phyloP scores from a whole-genome alignment of 2,113 vertebrate species.

The Struthidea cinerea region DNA sequence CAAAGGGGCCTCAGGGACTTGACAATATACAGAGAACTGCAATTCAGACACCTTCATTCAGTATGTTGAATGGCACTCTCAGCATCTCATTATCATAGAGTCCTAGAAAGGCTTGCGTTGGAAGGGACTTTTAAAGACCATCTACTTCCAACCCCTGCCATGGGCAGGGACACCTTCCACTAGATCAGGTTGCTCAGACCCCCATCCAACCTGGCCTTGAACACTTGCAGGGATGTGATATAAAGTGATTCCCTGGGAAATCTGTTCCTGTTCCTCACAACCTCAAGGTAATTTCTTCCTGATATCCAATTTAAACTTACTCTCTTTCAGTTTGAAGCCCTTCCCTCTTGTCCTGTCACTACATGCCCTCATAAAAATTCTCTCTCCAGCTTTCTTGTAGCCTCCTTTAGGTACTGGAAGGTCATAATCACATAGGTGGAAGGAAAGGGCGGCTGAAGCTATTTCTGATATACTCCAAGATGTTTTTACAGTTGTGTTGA shows the following conservation, averaged over 20 bases:
- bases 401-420: not conserved
- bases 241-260: not conserved
- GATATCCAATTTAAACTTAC: not conserved
- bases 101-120: not conserved
- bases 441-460: not conserved
- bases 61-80: not conserved
- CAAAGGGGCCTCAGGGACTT: not conserved
- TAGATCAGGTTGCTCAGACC: not conserved
- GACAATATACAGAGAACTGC: not conserved
- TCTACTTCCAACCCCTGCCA: not conserved
- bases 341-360: not conserved
- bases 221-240: not conserved
- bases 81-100: not conserved
- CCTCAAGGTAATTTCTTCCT: not conserved
- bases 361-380: not conserved
- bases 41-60: not conserved
- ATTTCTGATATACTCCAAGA: not conserved
- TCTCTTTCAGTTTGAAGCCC: not conserved
- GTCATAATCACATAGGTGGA: not conserved
- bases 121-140: not conserved
- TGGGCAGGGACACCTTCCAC: not conserved
- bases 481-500: not conserved
- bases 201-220: not conserved
- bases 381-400: not conserved
- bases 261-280: fast-evolving